Evolutionary conservation across 1,140 invertebrate genomes (phyloP).

Genomic region (Pseudobourletiella spinata): DNA sequence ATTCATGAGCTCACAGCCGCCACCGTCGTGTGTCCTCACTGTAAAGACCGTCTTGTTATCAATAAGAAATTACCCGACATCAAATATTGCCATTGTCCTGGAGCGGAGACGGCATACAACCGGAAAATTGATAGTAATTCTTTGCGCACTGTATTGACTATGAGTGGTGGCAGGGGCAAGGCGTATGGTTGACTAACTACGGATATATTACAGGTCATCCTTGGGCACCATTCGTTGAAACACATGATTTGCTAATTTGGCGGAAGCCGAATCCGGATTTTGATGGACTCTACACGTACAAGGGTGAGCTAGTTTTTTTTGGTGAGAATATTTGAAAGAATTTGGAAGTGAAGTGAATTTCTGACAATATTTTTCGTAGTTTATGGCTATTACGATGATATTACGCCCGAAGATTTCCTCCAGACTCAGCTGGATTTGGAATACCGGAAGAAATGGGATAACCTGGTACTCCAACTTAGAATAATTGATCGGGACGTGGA

Average conservation of each 20-base stretch:
- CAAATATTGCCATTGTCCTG: conserved; percentile 45
- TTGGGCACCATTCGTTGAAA: conserved; percentile 70
- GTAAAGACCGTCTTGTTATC: conserved; percentile 50
- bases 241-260: conserved; percentile 71
- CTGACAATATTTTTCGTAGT: no score
- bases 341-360: no score
- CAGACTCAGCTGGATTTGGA: conserved; percentile 68
- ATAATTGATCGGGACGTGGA: conserved; percentile 56
- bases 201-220: conserved; percentile 45
- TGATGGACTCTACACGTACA: conserved; percentile 65
- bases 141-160: no score
- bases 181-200: no score
- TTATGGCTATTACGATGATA: conserved; percentile 67
- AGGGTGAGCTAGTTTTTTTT: conserved; percentile 52
- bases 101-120: neutral
- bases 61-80: conserved; percentile 47
- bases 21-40: conserved; percentile 52
- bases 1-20: conserved; percentile 46
- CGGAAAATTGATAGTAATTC: conserved; percentile 21
- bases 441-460: conserved; percentile 70
- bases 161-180: no score
- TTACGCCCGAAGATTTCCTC: conserved; percentile 67
- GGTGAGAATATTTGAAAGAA: no score
- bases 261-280: conserved; percentile 52
- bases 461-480: conserved; percentile 59